Evolutionary conservation across 2,888 invertebrate genomes (phyloP).

Genomic region (Falcaria lacertinaria): DNA sequence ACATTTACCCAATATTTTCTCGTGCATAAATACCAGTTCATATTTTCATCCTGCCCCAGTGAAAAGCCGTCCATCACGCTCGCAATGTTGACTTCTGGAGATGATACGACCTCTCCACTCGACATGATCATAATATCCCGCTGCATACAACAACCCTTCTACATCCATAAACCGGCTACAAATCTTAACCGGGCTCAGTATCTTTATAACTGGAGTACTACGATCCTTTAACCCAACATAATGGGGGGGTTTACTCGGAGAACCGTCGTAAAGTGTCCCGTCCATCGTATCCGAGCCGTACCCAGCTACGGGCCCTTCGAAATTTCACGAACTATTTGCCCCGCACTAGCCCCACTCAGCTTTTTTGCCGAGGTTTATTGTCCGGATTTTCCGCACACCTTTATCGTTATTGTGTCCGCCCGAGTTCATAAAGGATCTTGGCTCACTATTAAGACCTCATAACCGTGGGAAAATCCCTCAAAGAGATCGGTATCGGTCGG

Average conservation of each 20-base stretch:
- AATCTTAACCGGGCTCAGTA: conserved; percentile 72
- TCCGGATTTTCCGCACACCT: conserved; percentile 78
- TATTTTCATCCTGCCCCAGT: conserved; percentile 53
- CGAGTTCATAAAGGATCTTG: conserved; percentile 72
- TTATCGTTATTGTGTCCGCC: conserved; percentile 78
- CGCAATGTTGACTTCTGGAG: conserved; percentile 75
- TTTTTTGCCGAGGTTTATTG: conserved; percentile 77
- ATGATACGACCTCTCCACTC: conserved; percentile 71
- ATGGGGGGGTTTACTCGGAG: conserved; percentile 76
- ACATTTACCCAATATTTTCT: conserved; percentile 24
- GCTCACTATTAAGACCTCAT: conserved; percentile 77
- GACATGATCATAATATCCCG: conserved; percentile 73
- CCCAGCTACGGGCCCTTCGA: conserved; percentile 61
- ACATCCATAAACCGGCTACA: conserved; percentile 74
- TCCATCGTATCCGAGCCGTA: conserved; percentile 32
- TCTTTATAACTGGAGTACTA: conserved; percentile 74
- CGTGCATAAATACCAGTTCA: conserved; percentile 47
- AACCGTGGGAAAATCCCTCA: conserved; percentile 71
- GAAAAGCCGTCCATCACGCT: conserved; percentile 63
- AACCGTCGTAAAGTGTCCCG: conserved; percentile 77
- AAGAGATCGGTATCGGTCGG: conserved; percentile 24
- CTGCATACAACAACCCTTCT: conserved; percentile 74
- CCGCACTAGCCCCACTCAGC: conserved; percentile 73
- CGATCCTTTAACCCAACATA: conserved; percentile 78
- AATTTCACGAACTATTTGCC: conserved; percentile 79